Conservation (phyloP, 2,888 invertebrate species). For the Limnephilus rhombicus region DNA sequence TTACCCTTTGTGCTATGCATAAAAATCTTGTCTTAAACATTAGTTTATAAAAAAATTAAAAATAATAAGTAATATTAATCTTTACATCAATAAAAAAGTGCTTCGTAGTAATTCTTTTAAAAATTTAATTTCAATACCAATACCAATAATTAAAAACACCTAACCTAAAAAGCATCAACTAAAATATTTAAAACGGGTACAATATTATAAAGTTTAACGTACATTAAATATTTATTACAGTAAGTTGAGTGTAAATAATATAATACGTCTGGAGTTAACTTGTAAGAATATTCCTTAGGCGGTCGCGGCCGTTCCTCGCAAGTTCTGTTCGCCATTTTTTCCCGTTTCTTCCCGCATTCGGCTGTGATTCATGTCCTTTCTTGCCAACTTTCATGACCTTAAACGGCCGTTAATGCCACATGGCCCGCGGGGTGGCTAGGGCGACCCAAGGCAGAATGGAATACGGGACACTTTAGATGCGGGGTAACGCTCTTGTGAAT, state of each 20-base stretch:
- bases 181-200: too few relatives aligned
- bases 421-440: constrained; percentile 56
- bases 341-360: constrained; percentile 26
- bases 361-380: constrained; percentile 62
- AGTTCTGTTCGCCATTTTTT: constrained; percentile 38
- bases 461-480: not conserved
- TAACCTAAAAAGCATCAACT: too few relatives aligned
- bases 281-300: not conserved
- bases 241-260: not conserved
- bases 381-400: constrained; percentile 63
- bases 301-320: not conserved
- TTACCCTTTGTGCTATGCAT: too few relatives aligned
- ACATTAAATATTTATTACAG: not conserved
- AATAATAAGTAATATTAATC: too few relatives aligned
- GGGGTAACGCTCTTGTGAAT: not conserved
- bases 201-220: too few relatives aligned
- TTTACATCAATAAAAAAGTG: too few relatives aligned
- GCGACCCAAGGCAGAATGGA: constrained; percentile 2
- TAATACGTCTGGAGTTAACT: not conserved
- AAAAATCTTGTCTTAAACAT: too few relatives aligned
- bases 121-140: too few relatives aligned
- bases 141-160: too few relatives aligned
- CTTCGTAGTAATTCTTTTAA: too few relatives aligned
- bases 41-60: too few relatives aligned
- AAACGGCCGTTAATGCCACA: constrained; percentile 64